Evolutionary conservation across 2,113 vertebrate genomes (phyloP).

Genomic region (Aleadryas rufinucha): DNA sequence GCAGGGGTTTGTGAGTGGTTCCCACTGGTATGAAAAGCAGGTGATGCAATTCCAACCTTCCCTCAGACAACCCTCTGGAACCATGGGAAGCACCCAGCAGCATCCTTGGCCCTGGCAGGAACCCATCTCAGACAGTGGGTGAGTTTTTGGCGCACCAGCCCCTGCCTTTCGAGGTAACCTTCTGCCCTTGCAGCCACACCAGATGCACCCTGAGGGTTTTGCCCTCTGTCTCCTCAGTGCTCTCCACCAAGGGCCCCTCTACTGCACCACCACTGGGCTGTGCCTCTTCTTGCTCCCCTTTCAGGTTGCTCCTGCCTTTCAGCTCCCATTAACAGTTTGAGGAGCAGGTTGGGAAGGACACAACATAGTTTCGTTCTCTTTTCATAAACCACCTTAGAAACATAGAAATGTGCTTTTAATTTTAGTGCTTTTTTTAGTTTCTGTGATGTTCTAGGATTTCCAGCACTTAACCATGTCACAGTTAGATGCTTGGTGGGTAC

Average conservation of each 20-base stretch:
- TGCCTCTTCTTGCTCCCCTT: not conserved
- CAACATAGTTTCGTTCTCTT: not conserved
- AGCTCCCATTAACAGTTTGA: not conserved
- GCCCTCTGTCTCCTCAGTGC: not conserved
- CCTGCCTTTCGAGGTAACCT: rapidly evolving
- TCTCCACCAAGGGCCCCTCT: not conserved
- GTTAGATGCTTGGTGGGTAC: not conserved
- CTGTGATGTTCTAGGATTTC: not conserved
- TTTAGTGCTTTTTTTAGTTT: not conserved
- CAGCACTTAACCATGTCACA: not conserved
- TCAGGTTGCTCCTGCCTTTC: not conserved
- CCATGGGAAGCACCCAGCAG: rapidly evolving
- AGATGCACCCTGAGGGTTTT: not conserved
- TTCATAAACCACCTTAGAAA: not conserved
- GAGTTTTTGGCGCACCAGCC: not conserved
- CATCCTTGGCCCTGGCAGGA: not conserved
- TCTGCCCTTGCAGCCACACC: not conserved
- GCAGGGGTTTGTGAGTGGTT: not conserved
- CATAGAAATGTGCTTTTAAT: not conserved
- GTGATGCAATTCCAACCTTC: not conserved
- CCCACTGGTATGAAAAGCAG: not conserved
- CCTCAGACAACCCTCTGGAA: not conserved
- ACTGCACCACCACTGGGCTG: rapidly evolving
- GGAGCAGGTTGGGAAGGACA: rapidly evolving
- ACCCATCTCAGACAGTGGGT: not conserved